Conservation (phyloP, 2,797 vertebrate genomes). For the Phalanger gymnotis region DNA sequence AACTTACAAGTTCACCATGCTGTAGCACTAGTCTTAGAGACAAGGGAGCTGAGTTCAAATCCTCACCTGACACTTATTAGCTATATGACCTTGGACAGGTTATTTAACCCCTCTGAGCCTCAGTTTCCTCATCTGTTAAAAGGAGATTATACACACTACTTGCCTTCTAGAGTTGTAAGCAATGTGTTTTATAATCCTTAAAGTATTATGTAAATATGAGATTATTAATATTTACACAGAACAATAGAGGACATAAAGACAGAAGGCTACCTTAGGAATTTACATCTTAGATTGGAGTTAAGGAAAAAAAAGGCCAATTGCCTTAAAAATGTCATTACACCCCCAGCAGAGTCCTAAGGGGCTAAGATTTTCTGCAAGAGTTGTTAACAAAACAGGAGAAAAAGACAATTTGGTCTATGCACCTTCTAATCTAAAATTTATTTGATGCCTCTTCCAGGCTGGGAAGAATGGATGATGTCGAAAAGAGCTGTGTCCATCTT, state of each 20-base stretch:
- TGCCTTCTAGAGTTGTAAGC: background rate
- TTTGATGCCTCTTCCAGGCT: background rate
- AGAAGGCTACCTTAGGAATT: background rate
- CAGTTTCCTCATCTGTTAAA: background rate
- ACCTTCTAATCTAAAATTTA: conserved; percentile 1
- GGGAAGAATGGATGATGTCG: background rate
- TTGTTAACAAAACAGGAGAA: background rate
- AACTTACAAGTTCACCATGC: background rate
- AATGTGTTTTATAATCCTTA: background rate
- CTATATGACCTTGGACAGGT: background rate
- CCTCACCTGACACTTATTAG: background rate
- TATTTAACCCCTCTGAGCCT: background rate
- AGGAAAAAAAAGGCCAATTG: background rate
- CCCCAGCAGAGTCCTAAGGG: background rate
- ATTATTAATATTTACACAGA: background rate
- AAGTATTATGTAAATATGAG: background rate
- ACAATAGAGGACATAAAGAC: background rate
- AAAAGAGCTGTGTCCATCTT: background rate
- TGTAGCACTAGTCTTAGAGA: background rate
- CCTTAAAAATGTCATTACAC: background rate
- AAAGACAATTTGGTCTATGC: background rate
- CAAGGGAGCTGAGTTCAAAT: background rate
- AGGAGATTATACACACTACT: background rate
- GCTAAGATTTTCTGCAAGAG: background rate
- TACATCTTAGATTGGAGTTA: background rate